These are phyloP conservation scores for Microchrysa polita DNA, from an alignment of 2,888 invertebrate genomes.

Conservation along the genomic window DNA sequence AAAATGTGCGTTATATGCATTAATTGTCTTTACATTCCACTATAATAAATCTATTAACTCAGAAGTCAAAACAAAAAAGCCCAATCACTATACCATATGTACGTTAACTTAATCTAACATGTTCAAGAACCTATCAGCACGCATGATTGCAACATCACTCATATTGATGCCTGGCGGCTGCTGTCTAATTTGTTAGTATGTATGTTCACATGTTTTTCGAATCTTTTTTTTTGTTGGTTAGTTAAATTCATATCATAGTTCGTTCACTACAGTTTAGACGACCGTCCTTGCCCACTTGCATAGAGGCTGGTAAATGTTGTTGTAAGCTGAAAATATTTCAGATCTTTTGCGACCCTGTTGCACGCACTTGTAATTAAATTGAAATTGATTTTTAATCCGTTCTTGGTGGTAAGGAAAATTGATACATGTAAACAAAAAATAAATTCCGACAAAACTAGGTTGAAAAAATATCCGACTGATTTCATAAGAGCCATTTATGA, in stretches of 20 bases:
- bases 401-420: background rate
- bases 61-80: too few relatives aligned
- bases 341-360: background rate
- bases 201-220: too few relatives aligned
- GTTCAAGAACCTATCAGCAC: background rate
- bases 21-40: too few relatives aligned
- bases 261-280: background rate
- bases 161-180: background rate
- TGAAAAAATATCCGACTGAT: background rate
- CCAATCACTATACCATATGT: too few relatives aligned
- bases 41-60: too few relatives aligned
- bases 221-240: background rate
- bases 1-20: too few relatives aligned
- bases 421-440: background rate
- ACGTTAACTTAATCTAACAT: background rate
- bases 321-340: background rate
- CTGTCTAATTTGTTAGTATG: background rate
- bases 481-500: too few relatives aligned
- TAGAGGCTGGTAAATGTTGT: too few relatives aligned
- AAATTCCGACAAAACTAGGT: background rate
- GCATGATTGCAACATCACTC: background rate
- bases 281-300: conserved; percentile 12
- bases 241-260: background rate
- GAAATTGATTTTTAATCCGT: background rate
- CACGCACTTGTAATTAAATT: conserved; percentile 18